Percentiles rank a stretch among this genome's conserved stretches.
Evolutionary conservation across 2,797 vertebrate species (phyloP).

Genomic region (Chloroceryle amazona): DNA sequence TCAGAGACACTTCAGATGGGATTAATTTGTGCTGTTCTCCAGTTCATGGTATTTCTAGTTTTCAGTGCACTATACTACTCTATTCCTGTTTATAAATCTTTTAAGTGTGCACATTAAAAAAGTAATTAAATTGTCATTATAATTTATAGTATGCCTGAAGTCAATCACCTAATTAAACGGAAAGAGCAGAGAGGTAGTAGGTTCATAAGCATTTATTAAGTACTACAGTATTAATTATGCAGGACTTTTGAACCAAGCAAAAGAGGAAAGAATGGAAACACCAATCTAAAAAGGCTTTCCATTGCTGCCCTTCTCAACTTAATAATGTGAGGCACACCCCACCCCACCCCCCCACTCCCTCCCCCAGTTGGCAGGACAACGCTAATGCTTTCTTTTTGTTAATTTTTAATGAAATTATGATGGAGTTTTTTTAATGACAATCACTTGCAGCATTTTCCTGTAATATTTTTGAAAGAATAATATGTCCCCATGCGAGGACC

Average conservation of each 20-base stretch:
- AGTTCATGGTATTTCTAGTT: constrained; percentile 20
- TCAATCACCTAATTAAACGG: constrained; percentile 84
- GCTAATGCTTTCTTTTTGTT: constrained; percentile 63
- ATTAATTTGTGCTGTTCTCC: neutral
- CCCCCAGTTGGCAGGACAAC: constrained; percentile 17
- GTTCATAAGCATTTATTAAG: constrained; percentile 84
- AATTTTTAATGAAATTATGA: constrained; percentile 72
- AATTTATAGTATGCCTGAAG: constrained; percentile 82
- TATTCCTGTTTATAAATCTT: constrained; percentile 81
- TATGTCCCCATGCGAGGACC: neutral
- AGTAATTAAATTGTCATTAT: constrained; percentile 87
- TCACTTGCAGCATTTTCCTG: constrained; percentile 53
- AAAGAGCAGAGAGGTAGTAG: constrained; percentile 75
- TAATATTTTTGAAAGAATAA: constrained; percentile 40
- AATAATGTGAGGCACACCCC: constrained; percentile 47
- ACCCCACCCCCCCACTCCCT: neutral
- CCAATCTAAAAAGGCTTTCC: constrained; percentile 53
- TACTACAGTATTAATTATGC: constrained; percentile 83
- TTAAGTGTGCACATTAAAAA: constrained; percentile 80
- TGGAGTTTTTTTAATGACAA: constrained; percentile 31
- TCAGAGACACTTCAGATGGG: neutral
- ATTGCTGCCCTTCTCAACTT: constrained; percentile 56
- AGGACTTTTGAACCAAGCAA: constrained; percentile 77
- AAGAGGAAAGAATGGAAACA: constrained; percentile 69
- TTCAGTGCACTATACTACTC: constrained; percentile 19